phyloP scores from a whole-genome alignment of 2,797 vertebrate genomes.

The Myotis myotis region DNA sequence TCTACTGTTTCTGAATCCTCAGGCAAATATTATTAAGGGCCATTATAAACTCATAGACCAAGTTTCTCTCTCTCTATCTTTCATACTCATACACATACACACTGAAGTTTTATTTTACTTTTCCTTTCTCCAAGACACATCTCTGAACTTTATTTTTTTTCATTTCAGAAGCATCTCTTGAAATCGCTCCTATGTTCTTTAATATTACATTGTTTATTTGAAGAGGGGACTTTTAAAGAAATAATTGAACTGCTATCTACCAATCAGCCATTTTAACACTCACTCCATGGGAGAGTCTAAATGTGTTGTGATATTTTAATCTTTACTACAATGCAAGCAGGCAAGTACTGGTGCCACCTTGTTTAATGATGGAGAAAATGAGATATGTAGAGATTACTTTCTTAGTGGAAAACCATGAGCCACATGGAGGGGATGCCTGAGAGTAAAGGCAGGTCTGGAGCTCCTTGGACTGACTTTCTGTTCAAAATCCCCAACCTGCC shows the following conservation, averaged over 20 bases:
- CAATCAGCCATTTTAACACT: neutral
- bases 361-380: constrained; percentile 32
- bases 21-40: neutral
- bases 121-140: neutral
- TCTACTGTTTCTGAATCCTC: neutral
- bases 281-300: neutral
- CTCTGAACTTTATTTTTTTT: neutral
- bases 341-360: neutral
- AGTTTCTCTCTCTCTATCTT: neutral
- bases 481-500: neutral
- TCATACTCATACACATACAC: too few species aligned
- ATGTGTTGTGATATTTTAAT: neutral
- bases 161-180: neutral
- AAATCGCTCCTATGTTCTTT: neutral
- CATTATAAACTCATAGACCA: neutral
- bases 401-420: neutral
- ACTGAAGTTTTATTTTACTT: neutral
- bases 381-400: neutral
- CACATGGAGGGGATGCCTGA: neutral
- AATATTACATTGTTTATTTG: neutral
- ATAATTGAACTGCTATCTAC: neutral
- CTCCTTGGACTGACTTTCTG: neutral
- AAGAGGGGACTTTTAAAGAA: neutral
- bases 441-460: neutral
- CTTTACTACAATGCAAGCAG: neutral